phyloP scores from a whole-genome alignment of 2,797 vertebrate genomes.

The Brotula barbata region DNA sequence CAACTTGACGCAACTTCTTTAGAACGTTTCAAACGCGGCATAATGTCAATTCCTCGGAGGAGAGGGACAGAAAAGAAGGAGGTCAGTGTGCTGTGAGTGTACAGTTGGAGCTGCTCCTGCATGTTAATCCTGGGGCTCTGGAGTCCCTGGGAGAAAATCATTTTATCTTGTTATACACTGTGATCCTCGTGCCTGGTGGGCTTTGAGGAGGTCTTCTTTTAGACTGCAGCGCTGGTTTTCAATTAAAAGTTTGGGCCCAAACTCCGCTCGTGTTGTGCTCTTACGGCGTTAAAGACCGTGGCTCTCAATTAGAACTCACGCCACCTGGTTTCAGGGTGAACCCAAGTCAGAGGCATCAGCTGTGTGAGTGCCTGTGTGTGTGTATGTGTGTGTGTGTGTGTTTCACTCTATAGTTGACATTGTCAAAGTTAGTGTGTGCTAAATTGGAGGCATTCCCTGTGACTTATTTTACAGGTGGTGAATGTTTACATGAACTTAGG shows the following conservation, averaged over 20 bases:
- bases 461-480: conserved; percentile 51
- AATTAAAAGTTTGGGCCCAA: conserved; percentile 63
- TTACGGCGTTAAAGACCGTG: conserved; percentile 35
- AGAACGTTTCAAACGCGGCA: background rate
- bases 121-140: conserved; percentile 43
- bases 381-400: conserved; percentile 27
- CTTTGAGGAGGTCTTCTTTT: conserved; percentile 23
- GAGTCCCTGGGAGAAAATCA: conserved; percentile 39
- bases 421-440: conserved; percentile 19
- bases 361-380: conserved; percentile 20
- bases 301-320: conserved; percentile 46
- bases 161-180: conserved; percentile 36
- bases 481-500: conserved; percentile 34
- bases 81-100: conserved; percentile 3
- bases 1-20: too few species aligned
- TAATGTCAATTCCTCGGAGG: conserved; percentile 15
- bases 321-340: conserved; percentile 49
- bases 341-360: conserved; percentile 46
- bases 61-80: conserved; percentile 34
- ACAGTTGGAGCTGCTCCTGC: conserved; percentile 9
- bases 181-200: conserved; percentile 30
- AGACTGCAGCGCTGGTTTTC: conserved; percentile 45
- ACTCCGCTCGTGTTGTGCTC: conserved; percentile 52
- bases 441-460: conserved; percentile 50
- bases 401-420: conserved; percentile 23